Percentiles rank a stretch among this genome's conserved stretches.
Evolutionary conservation across 1,140 invertebrate genomes (phyloP).

Genomic region (Lanistes nyassanus): DNA sequence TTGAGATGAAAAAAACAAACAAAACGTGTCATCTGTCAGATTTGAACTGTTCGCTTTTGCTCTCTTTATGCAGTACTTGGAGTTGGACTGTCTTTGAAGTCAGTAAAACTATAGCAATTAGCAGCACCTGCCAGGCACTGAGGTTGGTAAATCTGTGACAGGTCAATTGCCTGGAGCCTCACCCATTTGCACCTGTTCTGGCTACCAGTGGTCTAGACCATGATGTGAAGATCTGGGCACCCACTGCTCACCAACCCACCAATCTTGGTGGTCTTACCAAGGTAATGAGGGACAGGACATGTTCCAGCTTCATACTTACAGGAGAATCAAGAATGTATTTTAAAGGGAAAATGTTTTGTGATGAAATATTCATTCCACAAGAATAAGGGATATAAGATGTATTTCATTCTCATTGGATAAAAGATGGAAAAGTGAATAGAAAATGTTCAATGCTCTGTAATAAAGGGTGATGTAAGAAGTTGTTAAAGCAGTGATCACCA

Average conservation of each 20-base stretch:
- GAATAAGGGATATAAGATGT: too few species aligned
- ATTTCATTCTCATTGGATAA: not conserved
- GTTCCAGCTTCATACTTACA: too few species aligned
- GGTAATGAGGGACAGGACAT: conserved; percentile 8
- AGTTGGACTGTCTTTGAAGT: too few species aligned
- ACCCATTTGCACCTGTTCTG: conserved; percentile 86
- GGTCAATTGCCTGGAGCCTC: conserved; percentile 92
- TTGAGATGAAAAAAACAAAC: too few species aligned
- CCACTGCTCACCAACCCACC: conserved; percentile 73
- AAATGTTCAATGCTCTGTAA: not conserved
- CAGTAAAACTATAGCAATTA: too few species aligned
- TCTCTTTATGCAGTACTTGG: too few species aligned
- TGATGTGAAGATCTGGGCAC: conserved; percentile 93
- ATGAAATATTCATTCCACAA: too few species aligned
- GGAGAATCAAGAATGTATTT: too few species aligned
- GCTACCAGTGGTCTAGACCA: conserved; percentile 92
- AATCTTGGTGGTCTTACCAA: conserved; percentile 14
- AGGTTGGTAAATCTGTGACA: conserved; percentile 25
- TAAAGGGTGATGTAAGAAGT: not conserved
- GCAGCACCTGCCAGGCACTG: not conserved
- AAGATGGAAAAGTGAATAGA: not conserved
- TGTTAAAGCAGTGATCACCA: conserved; percentile 9
- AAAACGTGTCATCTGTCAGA: too few species aligned
- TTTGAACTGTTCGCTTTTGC: too few species aligned
- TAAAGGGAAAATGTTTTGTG: too few species aligned